Conservation (phyloP, 2,797 vertebrate species). For the Anomalospiza imberbis region DNA sequence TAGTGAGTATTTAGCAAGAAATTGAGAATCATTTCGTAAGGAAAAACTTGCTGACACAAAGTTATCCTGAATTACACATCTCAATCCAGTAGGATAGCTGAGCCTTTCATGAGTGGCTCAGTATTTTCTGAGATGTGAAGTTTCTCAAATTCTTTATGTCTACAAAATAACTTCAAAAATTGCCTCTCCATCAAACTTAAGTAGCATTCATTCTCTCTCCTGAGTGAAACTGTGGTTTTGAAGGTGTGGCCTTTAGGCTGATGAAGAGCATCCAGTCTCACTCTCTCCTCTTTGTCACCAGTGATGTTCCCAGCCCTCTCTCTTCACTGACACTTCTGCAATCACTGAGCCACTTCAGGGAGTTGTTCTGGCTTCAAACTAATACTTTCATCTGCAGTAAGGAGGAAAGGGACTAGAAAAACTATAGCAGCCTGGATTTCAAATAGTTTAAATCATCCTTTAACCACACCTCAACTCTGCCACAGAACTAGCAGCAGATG, state of each 20-base stretch:
- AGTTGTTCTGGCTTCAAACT: background rate
- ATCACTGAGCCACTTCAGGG: background rate
- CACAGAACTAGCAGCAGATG: background rate
- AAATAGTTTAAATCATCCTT: background rate
- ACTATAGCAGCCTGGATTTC: background rate
- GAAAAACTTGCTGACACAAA: background rate
- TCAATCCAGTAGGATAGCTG: background rate
- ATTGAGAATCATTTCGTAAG: background rate
- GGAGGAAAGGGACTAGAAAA: background rate
- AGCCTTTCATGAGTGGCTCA: background rate
- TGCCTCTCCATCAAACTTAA: background rate
- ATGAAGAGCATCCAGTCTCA: background rate
- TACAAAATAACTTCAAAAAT: background rate
- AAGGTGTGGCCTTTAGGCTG: background rate
- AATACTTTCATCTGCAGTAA: background rate
- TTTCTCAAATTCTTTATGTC: background rate
- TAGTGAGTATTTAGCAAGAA: background rate
- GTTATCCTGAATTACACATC: background rate
- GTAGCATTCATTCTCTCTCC: background rate
- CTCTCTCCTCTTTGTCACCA: background rate
- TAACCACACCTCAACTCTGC: background rate
- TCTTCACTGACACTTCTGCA: background rate
- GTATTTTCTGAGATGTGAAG: background rate
- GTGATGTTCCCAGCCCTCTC: background rate
- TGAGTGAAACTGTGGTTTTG: background rate